phyloP scores from a whole-genome alignment of 2,797 vertebrate species.

The Trachops cirrhosus region DNA sequence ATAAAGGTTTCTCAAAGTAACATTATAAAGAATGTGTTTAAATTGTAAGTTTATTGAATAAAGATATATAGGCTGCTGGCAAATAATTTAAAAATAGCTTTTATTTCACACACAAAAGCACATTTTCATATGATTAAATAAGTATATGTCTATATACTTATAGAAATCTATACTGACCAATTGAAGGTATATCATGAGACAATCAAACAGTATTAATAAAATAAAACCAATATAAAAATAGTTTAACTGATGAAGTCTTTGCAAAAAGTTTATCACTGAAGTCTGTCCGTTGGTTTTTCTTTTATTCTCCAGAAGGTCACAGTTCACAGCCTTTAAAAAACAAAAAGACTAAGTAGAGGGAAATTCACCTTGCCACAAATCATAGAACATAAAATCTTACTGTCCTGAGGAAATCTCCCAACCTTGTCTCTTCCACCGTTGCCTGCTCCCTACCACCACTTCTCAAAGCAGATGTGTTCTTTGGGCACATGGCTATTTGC shows the following conservation, averaged over 20 bases:
- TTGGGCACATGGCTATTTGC: slow-evolving; percentile 84
- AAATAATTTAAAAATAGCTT: slow-evolving; percentile 20
- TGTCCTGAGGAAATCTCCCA: background rate
- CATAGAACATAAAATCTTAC: background rate
- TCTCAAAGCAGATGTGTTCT: slow-evolving; percentile 93
- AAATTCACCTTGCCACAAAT: background rate
- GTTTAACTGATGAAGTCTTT: background rate
- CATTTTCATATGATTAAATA: slow-evolving; percentile 66
- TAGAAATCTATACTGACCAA: background rate
- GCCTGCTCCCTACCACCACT: slow-evolving; percentile 92
- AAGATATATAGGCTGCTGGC: background rate
- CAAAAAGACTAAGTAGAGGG: background rate
- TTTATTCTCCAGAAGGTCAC: background rate
- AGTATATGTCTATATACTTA: background rate
- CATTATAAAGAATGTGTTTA: slow-evolving; percentile 38
- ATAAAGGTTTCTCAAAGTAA: slow-evolving; percentile 1
- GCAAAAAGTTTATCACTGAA: background rate
- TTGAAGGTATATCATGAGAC: slow-evolving; percentile 20
- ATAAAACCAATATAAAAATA: slow-evolving; percentile 22
- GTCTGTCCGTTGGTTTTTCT: background rate
- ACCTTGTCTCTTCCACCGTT: background rate
- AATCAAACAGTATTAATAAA: slow-evolving; percentile 56
- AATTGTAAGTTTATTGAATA: slow-evolving; percentile 5
- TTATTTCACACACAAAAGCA: background rate
- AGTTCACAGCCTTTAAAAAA: background rate